Base-by-base conservation (phyloP, 2,797 vertebrate genomes). In the Diplodus puntazzo region DNA sequence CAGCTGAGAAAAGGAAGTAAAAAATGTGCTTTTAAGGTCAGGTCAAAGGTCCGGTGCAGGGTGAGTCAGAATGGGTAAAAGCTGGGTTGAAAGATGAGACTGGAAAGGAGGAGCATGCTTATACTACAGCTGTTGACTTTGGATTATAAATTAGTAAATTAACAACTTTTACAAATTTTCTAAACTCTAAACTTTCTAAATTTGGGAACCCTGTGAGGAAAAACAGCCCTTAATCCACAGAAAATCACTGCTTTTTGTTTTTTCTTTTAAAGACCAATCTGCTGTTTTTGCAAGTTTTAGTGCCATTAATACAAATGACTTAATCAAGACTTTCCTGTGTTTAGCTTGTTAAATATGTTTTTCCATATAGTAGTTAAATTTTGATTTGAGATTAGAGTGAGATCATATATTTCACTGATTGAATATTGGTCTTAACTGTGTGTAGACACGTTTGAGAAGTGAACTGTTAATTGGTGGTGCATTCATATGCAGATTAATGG, bases 11-110 rank as follows among this genome's bases (percentile, higher is more conserved):
- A 27, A 53, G 30, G 27, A 76, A 54, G 48, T 59, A 25, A 34
- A 34, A 75, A 59, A 27, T 3, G 20, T 49, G 21, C 42, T 21
- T 25, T 17, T 59, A 48, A 14, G 34, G 16, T 52, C 12, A 55
- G 61, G 73, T 70, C 77, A 73, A 66, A 72, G 70, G 74, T 74
- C 55, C 5, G 39, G 21, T 25, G n/a, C 11, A 9, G 17, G 52
- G 5, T 30, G 20, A 62, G 27, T 16, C 18, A 50, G 21, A 30
- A 3, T 42, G 65, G 50, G 8, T 69, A 12, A 63, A 48, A 48
- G 10, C 25, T 21, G 12, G 23, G 39, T 27, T 11, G 7, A 49
- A 21, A 80, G 39, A 69, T 12, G 2, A 18, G 7, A 54, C 25
- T 43, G 48, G 23, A 21, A 42, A 23, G n/a, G 18, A 50, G 5